Percentiles rank a stretch among this genome's conserved stretches.
phyloP scores from a whole-genome alignment of 2,888 invertebrate species.

The Choreutis nemorana region DNA sequence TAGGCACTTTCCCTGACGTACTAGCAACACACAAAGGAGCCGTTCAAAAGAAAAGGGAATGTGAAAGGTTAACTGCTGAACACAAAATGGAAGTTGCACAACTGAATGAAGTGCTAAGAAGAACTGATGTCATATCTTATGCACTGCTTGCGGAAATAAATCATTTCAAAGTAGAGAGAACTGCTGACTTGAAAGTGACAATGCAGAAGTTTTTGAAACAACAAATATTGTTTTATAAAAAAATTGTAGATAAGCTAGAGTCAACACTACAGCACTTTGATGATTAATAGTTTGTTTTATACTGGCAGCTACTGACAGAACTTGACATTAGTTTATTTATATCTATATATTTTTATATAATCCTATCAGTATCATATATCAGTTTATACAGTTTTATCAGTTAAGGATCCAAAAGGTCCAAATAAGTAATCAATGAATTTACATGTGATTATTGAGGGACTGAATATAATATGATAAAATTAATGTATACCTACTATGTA shows the following conservation, averaged over 20 bases:
- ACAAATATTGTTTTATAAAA: conserved; percentile 92
- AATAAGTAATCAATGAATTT: conserved; percentile 31
- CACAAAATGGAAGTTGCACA: conserved; percentile 85
- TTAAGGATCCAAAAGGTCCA: no score
- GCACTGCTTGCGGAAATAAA: conserved; percentile 93
- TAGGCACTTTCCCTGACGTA: conserved; percentile 90
- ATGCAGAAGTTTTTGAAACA: conserved; percentile 87
- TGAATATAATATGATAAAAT: conserved; percentile 31
- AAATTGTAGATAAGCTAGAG: conserved; percentile 78
- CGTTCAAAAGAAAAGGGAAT: conserved; percentile 88
- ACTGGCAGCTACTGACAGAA: no score
- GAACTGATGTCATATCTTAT: conserved; percentile 93
- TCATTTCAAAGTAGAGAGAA: conserved; percentile 89
- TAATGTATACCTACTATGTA: conserved; percentile 5
- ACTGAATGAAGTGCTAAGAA: conserved; percentile 79
- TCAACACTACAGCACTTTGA: conserved; percentile 57
- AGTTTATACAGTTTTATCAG: no score
- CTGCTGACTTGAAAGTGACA: conserved; percentile 83
- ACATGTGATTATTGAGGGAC: conserved; percentile 48
- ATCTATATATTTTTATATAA: no score
- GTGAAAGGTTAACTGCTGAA: conserved; percentile 80
- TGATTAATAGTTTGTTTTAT: conserved; percentile 39
- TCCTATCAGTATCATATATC: no score
- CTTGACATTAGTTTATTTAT: no score
- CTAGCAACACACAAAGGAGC: conserved; percentile 89